These are phyloP conservation scores for Zaprionus vittiger DNA, from an alignment of 1,140 invertebrate species.

Conservation along the genomic window DNA sequence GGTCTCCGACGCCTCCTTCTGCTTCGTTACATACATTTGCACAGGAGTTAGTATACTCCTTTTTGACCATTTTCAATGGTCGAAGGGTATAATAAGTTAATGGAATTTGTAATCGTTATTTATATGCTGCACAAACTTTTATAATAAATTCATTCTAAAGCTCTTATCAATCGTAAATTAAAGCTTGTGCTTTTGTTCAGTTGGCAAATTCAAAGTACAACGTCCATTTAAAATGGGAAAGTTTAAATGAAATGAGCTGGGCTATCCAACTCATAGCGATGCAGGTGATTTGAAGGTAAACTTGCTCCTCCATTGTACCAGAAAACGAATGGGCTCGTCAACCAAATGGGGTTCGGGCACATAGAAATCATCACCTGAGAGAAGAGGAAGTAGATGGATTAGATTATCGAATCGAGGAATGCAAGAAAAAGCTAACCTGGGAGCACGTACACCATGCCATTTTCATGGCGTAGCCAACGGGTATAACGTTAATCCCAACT, in stretches of 20 bases:
- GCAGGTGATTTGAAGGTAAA: slow-evolving; percentile 49
- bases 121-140: too few species aligned
- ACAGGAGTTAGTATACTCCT: too few species aligned
- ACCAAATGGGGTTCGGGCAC: slow-evolving; percentile 51
- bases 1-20: too few species aligned
- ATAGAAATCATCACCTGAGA: slow-evolving; percentile 62
- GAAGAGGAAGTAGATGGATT: not conserved
- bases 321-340: slow-evolving; percentile 37
- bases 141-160: too few species aligned
- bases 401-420: not conserved
- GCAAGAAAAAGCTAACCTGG: slow-evolving; percentile 41
- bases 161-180: slow-evolving; percentile 23
- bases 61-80: too few species aligned
- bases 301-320: slow-evolving; percentile 40
- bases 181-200: slow-evolving; percentile 46
- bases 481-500: slow-evolving; percentile 55
- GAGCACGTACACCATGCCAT: slow-evolving; percentile 33
- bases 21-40: too few species aligned
- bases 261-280: slow-evolving; percentile 47
- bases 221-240: slow-evolving; percentile 57
- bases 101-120: not conserved
- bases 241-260: not conserved
- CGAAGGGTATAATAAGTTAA: too few species aligned
- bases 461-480: slow-evolving; percentile 47
- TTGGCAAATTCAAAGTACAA: slow-evolving; percentile 26